These are phyloP conservation scores for Psephotus haematonotus DNA, from an alignment of 2,113 vertebrate species.

Conservation along the genomic window DNA sequence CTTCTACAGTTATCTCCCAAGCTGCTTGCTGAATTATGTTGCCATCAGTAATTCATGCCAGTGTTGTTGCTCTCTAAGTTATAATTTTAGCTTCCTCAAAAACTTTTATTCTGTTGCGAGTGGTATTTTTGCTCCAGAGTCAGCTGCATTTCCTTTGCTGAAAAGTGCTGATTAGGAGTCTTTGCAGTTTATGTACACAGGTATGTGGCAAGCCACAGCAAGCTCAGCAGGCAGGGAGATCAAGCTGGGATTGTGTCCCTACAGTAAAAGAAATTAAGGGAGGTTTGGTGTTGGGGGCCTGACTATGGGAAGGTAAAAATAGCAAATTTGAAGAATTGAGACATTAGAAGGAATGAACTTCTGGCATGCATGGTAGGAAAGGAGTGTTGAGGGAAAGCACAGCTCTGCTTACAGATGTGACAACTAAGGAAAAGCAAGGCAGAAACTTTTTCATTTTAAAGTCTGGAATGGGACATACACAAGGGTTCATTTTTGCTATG, in stretches of 20 bases:
- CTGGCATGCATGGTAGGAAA: background rate
- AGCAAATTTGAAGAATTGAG: background rate
- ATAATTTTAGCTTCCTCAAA: background rate
- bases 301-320: background rate
- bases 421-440: background rate
- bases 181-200: background rate
- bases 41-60: background rate
- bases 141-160: background rate
- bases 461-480: background rate
- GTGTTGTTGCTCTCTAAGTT: background rate
- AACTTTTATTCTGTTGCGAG: background rate
- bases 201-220: background rate
- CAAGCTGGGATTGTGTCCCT: background rate
- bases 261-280: background rate
- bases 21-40: background rate
- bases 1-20: background rate
- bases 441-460: background rate
- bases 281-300: background rate
- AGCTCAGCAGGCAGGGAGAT: background rate
- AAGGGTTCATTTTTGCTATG: background rate
- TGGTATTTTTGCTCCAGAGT: background rate
- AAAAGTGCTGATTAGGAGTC: background rate
- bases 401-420: background rate
- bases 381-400: background rate
- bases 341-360: background rate